phyloP scores from a whole-genome alignment of 2,888 invertebrate genomes.

The Bembecia ichneumoniformis region DNA sequence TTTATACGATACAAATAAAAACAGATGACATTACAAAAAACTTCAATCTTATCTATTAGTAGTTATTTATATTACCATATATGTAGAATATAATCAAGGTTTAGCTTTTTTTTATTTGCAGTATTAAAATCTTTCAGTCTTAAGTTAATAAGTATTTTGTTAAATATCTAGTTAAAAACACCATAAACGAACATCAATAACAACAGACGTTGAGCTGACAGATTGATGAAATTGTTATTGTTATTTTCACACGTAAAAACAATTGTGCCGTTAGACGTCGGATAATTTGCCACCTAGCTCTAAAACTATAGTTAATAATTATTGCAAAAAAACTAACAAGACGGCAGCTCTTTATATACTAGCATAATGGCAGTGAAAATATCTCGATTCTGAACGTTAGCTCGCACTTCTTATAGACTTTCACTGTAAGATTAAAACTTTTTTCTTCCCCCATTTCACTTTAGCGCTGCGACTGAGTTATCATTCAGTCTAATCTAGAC shows the following conservation, averaged over 20 bases:
- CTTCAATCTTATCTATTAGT: too few species aligned
- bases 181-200: too few species aligned
- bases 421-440: constrained; percentile 32
- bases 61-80: too few species aligned
- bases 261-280: not conserved
- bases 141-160: too few species aligned
- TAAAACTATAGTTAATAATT: constrained; percentile 5
- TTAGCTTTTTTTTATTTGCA: too few species aligned
- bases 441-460: constrained; percentile 21
- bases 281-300: constrained; percentile 1
- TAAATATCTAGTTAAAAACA: too few species aligned
- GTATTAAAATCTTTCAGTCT: too few species aligned
- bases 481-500: constrained; percentile 23
- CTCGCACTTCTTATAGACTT: constrained; percentile 29
- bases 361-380: constrained; percentile 28
- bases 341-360: constrained; percentile 1
- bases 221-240: not conserved
- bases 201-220: too few species aligned
- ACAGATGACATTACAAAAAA: too few species aligned
- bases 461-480: constrained; percentile 20
- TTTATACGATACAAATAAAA: too few species aligned
- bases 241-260: not conserved
- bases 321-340: constrained; percentile 11
- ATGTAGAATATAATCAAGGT: too few species aligned
- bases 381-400: constrained; percentile 9